phyloP scores from a whole-genome alignment of 2,888 invertebrate genomes.

The Coelogynopora nodosa region DNA sequence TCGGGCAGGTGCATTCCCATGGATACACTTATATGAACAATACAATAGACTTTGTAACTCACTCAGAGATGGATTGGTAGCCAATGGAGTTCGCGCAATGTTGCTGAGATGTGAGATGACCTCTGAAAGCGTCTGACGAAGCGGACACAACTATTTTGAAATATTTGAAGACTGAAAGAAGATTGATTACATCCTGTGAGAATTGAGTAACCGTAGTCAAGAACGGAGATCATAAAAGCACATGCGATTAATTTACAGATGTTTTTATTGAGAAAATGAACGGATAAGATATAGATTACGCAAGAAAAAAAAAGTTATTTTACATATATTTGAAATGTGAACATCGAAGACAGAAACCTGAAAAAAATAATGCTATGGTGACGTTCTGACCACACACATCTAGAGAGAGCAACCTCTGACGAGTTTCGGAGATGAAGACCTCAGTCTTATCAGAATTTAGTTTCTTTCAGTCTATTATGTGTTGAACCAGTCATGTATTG shows the following conservation, averaged over 20 bases:
- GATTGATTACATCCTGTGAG: not conserved
- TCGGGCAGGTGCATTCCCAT: not conserved
- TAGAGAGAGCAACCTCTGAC: not conserved
- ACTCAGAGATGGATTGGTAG: not conserved
- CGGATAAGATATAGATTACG: not conserved
- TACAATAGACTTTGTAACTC: not conserved
- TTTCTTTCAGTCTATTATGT: no score
- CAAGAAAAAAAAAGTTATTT: not conserved
- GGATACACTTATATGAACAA: not conserved
- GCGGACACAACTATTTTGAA: not conserved
- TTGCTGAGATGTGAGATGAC: not conserved
- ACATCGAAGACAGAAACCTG: not conserved
- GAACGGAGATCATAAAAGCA: not conserved
- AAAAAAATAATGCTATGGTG: not conserved
- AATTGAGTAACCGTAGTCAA: not conserved
- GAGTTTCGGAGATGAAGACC: no score
- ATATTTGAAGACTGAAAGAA: not conserved
- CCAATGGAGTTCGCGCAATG: not conserved
- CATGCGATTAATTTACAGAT: not conserved
- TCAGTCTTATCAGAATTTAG: no score
- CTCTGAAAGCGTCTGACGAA: not conserved
- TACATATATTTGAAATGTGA: not conserved
- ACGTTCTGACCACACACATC: not conserved
- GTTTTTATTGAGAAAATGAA: not conserved
- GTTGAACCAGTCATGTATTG: no score